Base-by-base conservation (phyloP, 2,797 vertebrate species). In the Karalla daura region DNA sequence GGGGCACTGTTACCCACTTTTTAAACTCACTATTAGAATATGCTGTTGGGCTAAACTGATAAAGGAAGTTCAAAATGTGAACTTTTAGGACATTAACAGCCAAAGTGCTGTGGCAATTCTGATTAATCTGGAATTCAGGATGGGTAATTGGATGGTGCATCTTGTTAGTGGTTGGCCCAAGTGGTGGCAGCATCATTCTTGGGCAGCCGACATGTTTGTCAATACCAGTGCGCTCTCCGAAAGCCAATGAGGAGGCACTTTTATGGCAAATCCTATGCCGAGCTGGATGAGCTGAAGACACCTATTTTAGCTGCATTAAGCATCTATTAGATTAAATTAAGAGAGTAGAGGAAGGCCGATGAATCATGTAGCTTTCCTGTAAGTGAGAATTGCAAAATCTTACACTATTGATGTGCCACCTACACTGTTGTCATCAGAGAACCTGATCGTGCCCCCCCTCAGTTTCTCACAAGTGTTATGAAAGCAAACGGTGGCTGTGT, bases 131-230 rank as follows among this genome's bases (percentile, higher is more conserved):
- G 14, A 70, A 30, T 28, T 7, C 2, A 14, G 20, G 17, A 37
- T 40, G 59, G 7, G 47, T 45, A 15, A 24, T 45, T 23, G 12
- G 20, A 23, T 43, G 5, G 7, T 23, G 21, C 18, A 54, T 70
- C 18, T 60, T 32, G n/a, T 33, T 45, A 41, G 27, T 52, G 35
- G 15, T 28, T 33, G 11, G 24, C 36, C 14, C 23, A 33, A 56
- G 43, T 44, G 9, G 5, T 33, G 5, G 37, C 35, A 41, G n/a
- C 51, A 70, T 74, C 37, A 52, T 17, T 70, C 58, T 23, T 56
- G 8, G n/a, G 7, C 0, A 10, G 44, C 32, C 63, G 61, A 67
- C 2, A 43, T 43, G 3, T 56, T 69, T 46, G 46, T 75, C 32
- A 44, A 65, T 73, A 74, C 7, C 27, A 12, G 5, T 51, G 10